Percentiles rank a stretch among this genome's conserved stretches.
Conservation (phyloP, 2,888 invertebrate genomes). For the Arge pagana region DNA sequence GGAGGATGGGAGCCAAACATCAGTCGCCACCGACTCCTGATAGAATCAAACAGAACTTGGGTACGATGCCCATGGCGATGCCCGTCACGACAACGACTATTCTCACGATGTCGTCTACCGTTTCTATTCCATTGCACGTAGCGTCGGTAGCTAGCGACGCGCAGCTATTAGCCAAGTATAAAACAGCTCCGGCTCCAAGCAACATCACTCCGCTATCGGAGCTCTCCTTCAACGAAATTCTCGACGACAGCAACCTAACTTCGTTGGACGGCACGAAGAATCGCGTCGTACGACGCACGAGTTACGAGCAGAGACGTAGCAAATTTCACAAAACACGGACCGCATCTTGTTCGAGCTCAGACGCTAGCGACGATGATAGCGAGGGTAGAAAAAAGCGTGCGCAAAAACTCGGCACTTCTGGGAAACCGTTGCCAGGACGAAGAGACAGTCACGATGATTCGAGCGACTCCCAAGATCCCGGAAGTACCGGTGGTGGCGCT, state of each 20-base stretch:
- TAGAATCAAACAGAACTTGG: slow-evolving; percentile 31
- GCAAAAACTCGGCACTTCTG: slow-evolving; percentile 68
- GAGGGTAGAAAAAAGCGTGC: slow-evolving; percentile 82
- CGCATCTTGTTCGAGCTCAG: slow-evolving; percentile 93
- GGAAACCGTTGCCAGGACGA: slow-evolving; percentile 66
- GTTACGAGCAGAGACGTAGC: slow-evolving; percentile 66
- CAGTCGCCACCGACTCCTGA: slow-evolving; percentile 39
- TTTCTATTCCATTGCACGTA: slow-evolving; percentile 61
- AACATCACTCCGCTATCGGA: slow-evolving; percentile 56
- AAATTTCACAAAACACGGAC: slow-evolving; percentile 75
- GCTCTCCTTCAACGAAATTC: slow-evolving; percentile 68
- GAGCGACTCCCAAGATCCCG: slow-evolving; percentile 81
- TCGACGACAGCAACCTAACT: slow-evolving; percentile 65
- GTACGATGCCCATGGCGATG: slow-evolving; percentile 38
- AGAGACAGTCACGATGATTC: slow-evolving; percentile 85
- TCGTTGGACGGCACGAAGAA: slow-evolving; percentile 37
- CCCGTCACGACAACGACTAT: slow-evolving; percentile 51
- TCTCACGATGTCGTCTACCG: slow-evolving; percentile 62
- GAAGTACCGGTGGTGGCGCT: slow-evolving; percentile 59
- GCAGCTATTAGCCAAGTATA: slow-evolving; percentile 59
- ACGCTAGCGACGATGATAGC: slow-evolving; percentile 88
- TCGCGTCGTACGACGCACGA: slow-evolving; percentile 43
- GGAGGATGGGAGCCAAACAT: slow-evolving; percentile 52
- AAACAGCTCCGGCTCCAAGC: slow-evolving; percentile 65
- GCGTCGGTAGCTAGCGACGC: slow-evolving; percentile 45